These are phyloP conservation scores for Phyllostomus hastatus DNA, from an alignment of 2,113 vertebrate genomes.

Conservation along the genomic window DNA sequence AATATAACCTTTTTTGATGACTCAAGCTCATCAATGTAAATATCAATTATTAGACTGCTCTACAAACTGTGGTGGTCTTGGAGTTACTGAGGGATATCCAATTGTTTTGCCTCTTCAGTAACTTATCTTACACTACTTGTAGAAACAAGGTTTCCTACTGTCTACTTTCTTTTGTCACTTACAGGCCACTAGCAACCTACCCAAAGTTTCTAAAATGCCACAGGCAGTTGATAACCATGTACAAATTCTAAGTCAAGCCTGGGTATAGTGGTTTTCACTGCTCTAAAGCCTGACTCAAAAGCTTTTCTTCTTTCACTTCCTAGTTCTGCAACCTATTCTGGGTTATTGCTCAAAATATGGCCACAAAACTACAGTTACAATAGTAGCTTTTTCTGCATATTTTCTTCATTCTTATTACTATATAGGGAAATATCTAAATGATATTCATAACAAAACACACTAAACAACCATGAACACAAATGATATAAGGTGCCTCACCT, in stretches of 20 bases:
- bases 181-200: neutral
- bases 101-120: neutral
- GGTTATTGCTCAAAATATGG: slow-evolving; percentile 15
- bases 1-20: slow-evolving; percentile 6
- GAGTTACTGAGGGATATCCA: neutral
- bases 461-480: slow-evolving; percentile 18
- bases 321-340: slow-evolving; percentile 42
- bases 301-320: slow-evolving; percentile 59
- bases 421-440: neutral
- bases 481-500: neutral
- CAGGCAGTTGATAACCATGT: neutral
- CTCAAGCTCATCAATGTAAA: slow-evolving; percentile 24
- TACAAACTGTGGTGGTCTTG: neutral
- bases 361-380: slow-evolving; percentile 40
- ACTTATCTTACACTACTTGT: neutral
- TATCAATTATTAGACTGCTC: slow-evolving; percentile 14
- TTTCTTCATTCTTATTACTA: slow-evolving; percentile 42
- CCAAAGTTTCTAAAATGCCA: slow-evolving; percentile 20
- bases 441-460: neutral
- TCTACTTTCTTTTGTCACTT: neutral
- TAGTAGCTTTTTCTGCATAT: neutral
- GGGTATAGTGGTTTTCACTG: slow-evolving; percentile 21
- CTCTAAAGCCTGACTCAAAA: neutral
- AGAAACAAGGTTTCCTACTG: neutral
- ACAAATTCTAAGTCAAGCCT: slow-evolving; percentile 47